Conservation (phyloP, 2,797 vertebrate species). For the Falco novaeseelandiae region DNA sequence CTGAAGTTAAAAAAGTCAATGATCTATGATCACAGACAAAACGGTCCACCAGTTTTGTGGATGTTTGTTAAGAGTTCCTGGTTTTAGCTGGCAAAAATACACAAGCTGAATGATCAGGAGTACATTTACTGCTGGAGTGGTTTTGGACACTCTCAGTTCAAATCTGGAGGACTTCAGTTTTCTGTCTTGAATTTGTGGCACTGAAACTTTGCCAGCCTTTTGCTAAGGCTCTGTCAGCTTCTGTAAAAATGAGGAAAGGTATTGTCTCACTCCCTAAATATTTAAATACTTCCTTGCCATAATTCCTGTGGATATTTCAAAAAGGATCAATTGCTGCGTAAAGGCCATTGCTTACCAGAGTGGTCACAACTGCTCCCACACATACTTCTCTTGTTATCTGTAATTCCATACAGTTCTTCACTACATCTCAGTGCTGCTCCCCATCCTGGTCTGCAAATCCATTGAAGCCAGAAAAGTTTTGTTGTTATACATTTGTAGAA, state of each 20-base stretch:
- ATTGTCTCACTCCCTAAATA: not conserved
- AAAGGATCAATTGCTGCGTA: not conserved
- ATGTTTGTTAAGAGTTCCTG: not conserved
- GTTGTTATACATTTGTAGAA: not conserved
- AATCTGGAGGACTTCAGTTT: not conserved
- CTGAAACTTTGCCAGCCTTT: not conserved
- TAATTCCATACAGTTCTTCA: not conserved
- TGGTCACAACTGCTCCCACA: not conserved
- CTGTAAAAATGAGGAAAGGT: not conserved
- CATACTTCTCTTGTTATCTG: not conserved
- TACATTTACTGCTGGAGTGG: not conserved
- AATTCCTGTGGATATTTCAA: not conserved
- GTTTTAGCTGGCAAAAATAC: not conserved
- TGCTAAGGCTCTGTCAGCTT: not conserved
- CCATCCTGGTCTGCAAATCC: not conserved
- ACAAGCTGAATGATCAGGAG: not conserved
- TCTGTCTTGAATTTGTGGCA: not conserved
- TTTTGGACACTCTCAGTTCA: not conserved
- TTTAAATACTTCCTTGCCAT: not conserved
- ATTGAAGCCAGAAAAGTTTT: not conserved
- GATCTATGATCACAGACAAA: not conserved
- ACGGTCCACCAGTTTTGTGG: not conserved
- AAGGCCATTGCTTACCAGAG: not conserved
- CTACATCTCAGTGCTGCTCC: rapidly evolving
- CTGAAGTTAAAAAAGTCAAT: not conserved